Evolutionary conservation across 2,113 vertebrate species (phyloP).

Genomic region (Melanerpes formicivorus): DNA sequence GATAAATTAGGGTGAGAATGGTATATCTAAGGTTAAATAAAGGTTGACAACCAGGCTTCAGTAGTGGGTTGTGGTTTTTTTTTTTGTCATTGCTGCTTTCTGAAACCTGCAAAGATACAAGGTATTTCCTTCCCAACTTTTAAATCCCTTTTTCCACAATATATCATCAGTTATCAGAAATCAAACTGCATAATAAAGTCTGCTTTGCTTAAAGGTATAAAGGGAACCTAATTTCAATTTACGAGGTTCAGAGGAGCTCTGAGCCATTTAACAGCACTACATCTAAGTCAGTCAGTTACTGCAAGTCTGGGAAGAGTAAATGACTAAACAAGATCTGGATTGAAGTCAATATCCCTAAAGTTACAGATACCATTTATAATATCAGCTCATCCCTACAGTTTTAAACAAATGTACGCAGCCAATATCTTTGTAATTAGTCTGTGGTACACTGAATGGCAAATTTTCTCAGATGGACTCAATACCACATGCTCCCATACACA

Average conservation of each 20-base stretch:
- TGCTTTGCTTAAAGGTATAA: constrained; percentile 25
- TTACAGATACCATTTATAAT: constrained; percentile 9
- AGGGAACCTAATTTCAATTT: background rate
- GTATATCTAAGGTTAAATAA: constrained; percentile 10
- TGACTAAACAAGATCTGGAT: background rate
- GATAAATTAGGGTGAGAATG: background rate
- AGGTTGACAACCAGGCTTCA: background rate
- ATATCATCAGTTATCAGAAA: background rate
- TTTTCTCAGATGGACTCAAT: constrained; percentile 45
- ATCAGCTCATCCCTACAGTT: constrained; percentile 13
- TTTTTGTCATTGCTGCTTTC: background rate
- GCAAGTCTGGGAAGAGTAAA: background rate
- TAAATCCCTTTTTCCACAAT: constrained; percentile 4
- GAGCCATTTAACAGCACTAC: background rate
- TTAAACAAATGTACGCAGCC: constrained; percentile 34
- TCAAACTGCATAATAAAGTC: constrained; percentile 19
- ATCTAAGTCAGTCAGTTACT: background rate
- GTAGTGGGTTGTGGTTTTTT: background rate
- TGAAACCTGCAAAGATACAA: background rate
- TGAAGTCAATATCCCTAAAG: background rate
- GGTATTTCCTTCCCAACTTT: background rate
- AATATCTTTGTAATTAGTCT: constrained; percentile 55
- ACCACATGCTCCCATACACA: constrained; percentile 42
- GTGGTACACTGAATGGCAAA: constrained; percentile 39
- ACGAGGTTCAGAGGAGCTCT: background rate